phyloP scores from a whole-genome alignment of 2,113 vertebrate genomes.

The Trochalopteron elliotii region DNA sequence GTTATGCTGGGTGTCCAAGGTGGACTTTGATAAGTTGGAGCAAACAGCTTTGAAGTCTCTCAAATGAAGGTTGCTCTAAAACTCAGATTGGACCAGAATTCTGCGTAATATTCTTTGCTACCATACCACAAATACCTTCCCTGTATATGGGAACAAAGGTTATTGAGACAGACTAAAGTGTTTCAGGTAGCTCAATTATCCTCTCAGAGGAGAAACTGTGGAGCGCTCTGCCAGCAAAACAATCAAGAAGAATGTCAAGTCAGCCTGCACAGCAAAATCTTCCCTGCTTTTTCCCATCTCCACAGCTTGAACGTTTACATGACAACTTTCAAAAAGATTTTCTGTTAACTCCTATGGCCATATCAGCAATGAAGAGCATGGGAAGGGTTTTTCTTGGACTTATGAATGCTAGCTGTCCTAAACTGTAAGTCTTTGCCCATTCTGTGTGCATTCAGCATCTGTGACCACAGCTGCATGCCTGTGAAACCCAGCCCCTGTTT shows the following conservation, averaged over 20 bases:
- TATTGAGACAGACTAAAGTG: neutral
- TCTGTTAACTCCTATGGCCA: neutral
- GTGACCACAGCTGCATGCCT: neutral
- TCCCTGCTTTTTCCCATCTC: neutral
- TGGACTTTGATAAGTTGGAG: neutral
- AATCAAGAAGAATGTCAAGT: neutral
- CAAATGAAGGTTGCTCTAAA: neutral
- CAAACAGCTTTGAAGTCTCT: neutral
- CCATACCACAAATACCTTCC: too few species aligned
- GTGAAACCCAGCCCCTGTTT: neutral
- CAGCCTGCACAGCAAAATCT: neutral
- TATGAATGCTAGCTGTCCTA: neutral
- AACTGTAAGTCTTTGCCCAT: neutral
- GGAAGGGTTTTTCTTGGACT: neutral
- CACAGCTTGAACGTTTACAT: neutral
- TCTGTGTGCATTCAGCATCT: neutral
- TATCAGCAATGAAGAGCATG: neutral
- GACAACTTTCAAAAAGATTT: neutral
- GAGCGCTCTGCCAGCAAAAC: neutral
- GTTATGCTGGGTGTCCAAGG: neutral
- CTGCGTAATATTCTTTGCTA: neutral
- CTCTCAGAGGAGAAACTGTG: neutral
- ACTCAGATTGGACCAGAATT: neutral
- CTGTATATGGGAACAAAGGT: neutral
- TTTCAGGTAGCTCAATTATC: neutral